Evolutionary conservation across 2,113 vertebrate genomes (phyloP).

Genomic region (Agelaius phoeniceus): DNA sequence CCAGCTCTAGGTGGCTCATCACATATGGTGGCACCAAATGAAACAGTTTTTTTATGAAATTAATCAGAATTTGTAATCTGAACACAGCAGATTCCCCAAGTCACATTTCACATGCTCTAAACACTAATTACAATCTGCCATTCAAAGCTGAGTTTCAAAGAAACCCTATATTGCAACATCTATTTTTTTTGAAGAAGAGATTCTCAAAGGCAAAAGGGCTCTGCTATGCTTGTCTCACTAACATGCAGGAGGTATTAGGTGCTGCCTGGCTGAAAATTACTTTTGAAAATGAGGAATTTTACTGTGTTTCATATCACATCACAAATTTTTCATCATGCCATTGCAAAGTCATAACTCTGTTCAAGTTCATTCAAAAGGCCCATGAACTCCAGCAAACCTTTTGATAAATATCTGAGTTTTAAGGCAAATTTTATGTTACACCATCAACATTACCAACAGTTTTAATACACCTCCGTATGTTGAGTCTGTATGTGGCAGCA

Average conservation of each 20-base stretch:
- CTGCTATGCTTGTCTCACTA: not conserved
- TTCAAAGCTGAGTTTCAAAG: not conserved
- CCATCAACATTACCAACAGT: not conserved
- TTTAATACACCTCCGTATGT: not conserved
- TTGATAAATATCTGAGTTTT: constrained; percentile 15
- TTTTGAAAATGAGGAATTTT: not conserved
- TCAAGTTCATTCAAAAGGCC: constrained; percentile 9
- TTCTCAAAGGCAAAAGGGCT: not conserved
- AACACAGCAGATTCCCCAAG: constrained; percentile 44
- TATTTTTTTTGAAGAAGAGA: not conserved
- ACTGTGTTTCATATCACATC: not conserved
- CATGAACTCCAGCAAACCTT: constrained; percentile 23
- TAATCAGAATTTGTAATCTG: constrained; percentile 23
- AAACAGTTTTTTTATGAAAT: constrained; percentile 42
- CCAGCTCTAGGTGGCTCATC: constrained; percentile 27
- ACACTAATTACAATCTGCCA: constrained; percentile 53
- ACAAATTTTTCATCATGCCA: not conserved
- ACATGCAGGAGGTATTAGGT: not conserved
- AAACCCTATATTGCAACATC: not conserved
- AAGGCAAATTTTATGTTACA: constrained; percentile 10
- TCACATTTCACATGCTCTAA: constrained; percentile 27
- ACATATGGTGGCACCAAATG: constrained; percentile 53
- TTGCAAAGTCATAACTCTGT: not conserved
- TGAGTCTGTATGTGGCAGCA: not conserved
- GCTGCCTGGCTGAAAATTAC: not conserved